Base-by-base conservation (phyloP, 1,140 invertebrate genomes). In the Drosophila yakuba region DNA sequence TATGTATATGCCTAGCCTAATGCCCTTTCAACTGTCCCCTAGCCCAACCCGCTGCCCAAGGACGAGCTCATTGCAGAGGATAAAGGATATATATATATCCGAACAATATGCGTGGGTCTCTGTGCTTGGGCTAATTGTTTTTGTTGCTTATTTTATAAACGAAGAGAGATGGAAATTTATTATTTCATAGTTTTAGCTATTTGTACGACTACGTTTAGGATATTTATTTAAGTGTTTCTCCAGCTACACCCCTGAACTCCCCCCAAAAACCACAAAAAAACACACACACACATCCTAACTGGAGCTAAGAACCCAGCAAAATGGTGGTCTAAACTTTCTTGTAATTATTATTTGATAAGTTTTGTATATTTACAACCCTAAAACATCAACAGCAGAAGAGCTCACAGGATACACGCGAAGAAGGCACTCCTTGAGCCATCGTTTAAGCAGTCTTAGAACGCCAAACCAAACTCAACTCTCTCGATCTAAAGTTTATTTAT, bases 71-170 rank as follows among this genome's bases (percentile, higher is more conserved):
- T 45, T 47, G 39, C 32, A 15, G 54, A 41, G 52, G 51, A 56
- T 56, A 28, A 41, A 12, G 12, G 28, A 32, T 5, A 38, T 15
- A 14, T 35, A 14, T 20, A 7, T 25, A 63, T 57, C 63, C 23
- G 54, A 41, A 23, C 11, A 25, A 50, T 66, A 57, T 4, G 59
- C 28, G 28, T 7, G 43, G 32, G 44, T 25, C 12, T n/a, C 51
- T 58, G 36, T 20, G 25, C 61, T 64, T 75, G 67, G 79, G 64
- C 64, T 64, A 74, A 90, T 89, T 89, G 84, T 89, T 89, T 89
- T 89, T 89, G 84, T 89, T 89, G 84, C 80, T 90, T 89, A 89
- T 89, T 89, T 89, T 84, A 89, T 89, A 84, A 82, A 69, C 56
- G 50, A 76, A 54, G 68, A 73, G 51, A 80, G 60, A 78, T 60